phyloP scores from a whole-genome alignment of 2,113 vertebrate genomes.

The Tricholaema leucomelas region DNA sequence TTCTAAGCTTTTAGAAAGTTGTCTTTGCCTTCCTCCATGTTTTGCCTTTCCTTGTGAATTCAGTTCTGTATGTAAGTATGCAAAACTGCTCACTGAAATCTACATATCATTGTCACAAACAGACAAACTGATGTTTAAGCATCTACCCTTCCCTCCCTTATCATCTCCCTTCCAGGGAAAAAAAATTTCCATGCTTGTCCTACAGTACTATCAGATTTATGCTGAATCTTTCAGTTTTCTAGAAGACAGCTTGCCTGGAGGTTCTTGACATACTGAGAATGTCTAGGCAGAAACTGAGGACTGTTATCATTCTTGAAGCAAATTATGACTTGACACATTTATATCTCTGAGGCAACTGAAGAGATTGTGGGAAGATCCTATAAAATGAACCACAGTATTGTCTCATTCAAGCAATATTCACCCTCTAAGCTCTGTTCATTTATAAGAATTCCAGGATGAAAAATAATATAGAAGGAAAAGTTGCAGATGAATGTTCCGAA shows the following conservation, averaged over 20 bases:
- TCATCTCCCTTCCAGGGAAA: not conserved
- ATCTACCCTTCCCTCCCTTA: not conserved
- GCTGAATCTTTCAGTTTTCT: not conserved
- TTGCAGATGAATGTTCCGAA: not conserved
- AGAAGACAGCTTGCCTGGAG: not conserved
- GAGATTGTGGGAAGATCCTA: not conserved
- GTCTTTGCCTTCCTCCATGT: rapidly evolving
- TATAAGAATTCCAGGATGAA: not conserved
- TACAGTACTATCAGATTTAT: not conserved
- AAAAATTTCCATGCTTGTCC: not conserved
- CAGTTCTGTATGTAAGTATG: not conserved
- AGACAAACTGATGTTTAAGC: not conserved
- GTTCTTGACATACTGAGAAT: not conserved
- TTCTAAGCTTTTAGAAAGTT: not conserved
- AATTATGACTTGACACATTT: too few relatives aligned
- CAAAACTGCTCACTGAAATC: not conserved
- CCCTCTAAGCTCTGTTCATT: not conserved
- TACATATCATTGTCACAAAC: not conserved
- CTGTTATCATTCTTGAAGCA: not conserved
- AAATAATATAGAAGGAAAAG: not conserved
- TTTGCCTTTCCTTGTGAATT: not conserved
- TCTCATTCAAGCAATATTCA: not conserved
- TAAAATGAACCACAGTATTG: not conserved
- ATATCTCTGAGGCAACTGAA: not conserved
- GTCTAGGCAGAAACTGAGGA: not conserved